Conservation (phyloP, 2,888 invertebrate species). For the Tetanocera ferruginea region DNA sequence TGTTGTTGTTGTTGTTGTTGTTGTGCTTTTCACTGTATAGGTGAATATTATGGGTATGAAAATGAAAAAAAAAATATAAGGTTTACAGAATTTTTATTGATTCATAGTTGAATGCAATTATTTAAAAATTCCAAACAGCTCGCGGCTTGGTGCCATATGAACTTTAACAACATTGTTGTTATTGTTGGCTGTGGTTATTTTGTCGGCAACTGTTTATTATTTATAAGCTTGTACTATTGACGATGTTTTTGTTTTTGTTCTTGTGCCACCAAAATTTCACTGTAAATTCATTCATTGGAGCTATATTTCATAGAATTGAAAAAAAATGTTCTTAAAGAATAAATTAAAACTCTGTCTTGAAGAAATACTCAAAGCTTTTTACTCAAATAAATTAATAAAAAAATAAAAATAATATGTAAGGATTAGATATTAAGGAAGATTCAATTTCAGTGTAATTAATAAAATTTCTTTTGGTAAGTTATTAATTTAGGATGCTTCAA, state of each 20-base stretch:
- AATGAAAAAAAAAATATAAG: not conserved
- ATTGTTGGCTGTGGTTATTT: not conserved
- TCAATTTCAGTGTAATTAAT: too few species aligned
- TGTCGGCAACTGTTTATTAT: not conserved
- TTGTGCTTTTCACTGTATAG: not conserved
- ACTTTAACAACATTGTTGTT: constrained; percentile 26
- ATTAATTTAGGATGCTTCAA: too few species aligned
- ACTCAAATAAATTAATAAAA: too few species aligned
- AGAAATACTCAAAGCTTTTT: too few species aligned
- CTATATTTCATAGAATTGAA: too few species aligned
- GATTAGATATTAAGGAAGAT: too few species aligned
- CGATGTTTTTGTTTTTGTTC: not conserved
- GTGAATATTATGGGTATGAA: constrained; percentile 4
- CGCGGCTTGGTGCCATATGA: constrained; percentile 25
- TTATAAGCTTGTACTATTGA: not conserved
- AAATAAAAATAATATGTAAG: too few species aligned
- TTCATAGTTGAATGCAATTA: constrained; percentile 3
- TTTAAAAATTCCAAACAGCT: constrained; percentile 37
- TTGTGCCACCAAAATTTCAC: too few species aligned
- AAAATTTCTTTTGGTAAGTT: too few species aligned
- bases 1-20: not conserved
- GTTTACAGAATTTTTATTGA: constrained; percentile 10
- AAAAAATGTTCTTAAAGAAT: too few species aligned
- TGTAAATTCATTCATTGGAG: too few species aligned
- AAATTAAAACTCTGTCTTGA: not conserved